These are phyloP conservation scores for Sanderia malayensis DNA, from an alignment of 30 jellyfish, hydroid and myxozoan genomes.

Conservation along the genomic window DNA sequence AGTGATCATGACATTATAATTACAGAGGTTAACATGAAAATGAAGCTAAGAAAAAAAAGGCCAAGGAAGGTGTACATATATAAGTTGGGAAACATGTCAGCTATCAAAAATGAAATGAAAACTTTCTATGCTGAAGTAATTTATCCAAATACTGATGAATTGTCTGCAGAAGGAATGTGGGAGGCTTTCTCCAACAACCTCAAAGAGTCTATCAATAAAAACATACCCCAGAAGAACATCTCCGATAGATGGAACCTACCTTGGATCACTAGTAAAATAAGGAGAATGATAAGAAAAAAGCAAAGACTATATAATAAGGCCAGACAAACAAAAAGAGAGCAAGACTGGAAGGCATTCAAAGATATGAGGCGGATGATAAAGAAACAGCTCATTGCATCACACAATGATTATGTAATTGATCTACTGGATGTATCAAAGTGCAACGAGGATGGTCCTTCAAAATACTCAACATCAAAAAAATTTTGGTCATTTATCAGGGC, in stretches of 20 bases:
- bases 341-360: constrained; percentile 17
- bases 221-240: constrained; percentile 27
- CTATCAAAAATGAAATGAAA: constrained; percentile 8
- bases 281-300: constrained; percentile 33
- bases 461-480: background rate
- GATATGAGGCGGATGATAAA: constrained; percentile 8
- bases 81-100: constrained; percentile 14
- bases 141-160: background rate
- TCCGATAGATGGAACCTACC: constrained; percentile 29
- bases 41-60: background rate
- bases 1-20: constrained; percentile 32
- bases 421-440: constrained; percentile 2
- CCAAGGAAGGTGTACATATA: constrained; percentile 12
- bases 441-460: constrained; percentile 2
- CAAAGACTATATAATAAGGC: constrained; percentile 24
- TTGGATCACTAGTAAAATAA: constrained; percentile 23
- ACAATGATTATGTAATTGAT: background rate
- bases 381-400: constrained; percentile 1
- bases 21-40: constrained; percentile 29
- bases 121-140: background rate
- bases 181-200: constrained; percentile 10
- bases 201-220: constrained; percentile 3
- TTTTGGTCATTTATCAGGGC: background rate
- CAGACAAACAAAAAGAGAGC: constrained; percentile 1
- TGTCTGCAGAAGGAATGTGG: constrained; percentile 26